phyloP scores from a whole-genome alignment of 2,113 vertebrate genomes.

The Sakesphorus luctuosus region DNA sequence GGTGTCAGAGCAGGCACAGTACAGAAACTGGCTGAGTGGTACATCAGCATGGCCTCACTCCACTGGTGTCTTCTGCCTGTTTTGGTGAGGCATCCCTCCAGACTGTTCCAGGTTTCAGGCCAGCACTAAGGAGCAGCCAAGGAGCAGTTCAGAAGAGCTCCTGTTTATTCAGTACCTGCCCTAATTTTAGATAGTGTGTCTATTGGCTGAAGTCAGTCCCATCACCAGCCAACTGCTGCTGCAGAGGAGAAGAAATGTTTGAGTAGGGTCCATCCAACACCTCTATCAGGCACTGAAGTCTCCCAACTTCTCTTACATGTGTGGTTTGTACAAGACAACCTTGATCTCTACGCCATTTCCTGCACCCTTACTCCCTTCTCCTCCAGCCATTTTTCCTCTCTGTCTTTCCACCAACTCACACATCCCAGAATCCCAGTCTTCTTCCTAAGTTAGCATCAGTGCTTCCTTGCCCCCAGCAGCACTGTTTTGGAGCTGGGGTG shows the following conservation, averaged over 20 bases:
- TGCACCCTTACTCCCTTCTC: background rate
- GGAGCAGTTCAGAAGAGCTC: background rate
- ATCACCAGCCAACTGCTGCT: background rate
- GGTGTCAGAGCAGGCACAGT: background rate
- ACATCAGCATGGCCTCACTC: background rate
- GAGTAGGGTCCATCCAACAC: fast-evolving
- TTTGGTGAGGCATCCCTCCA: background rate
- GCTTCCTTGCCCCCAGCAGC: background rate
- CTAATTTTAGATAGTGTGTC: background rate
- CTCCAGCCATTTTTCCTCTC: background rate
- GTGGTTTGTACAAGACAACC: fast-evolving
- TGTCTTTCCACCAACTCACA: background rate
- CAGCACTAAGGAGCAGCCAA: background rate
- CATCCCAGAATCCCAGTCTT: background rate
- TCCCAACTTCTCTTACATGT: background rate
- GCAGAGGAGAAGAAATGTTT: background rate
- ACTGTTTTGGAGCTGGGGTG: background rate
- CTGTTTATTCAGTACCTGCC: background rate
- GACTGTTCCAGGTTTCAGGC: background rate
- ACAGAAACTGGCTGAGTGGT: background rate
- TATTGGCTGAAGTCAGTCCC: background rate
- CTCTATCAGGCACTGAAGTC: background rate
- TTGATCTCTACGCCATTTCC: background rate
- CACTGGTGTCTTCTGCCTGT: background rate
- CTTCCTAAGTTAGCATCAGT: fast-evolving